Evolutionary conservation across 2,113 vertebrate species (phyloP), one percentile per base, ranked within the genome.

Genomic region (Coturnix japonica): DNA sequence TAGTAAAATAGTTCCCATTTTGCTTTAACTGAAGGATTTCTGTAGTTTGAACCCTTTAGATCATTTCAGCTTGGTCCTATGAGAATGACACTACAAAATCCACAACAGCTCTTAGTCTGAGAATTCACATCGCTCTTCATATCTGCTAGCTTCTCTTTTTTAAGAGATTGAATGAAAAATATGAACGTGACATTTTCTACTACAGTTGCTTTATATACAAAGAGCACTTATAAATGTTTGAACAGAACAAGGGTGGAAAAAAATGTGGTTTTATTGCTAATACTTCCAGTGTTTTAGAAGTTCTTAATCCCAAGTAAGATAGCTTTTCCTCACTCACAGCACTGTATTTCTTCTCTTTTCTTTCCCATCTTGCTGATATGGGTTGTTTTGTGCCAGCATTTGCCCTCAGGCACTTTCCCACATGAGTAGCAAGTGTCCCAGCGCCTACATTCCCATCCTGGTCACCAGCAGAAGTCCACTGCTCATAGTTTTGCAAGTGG

Each of bases 391-490:
- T 71, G 46, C n/a, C 22, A 63, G 63, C 46, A 51, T 23, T 46
- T 57, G 6, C 33, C 22, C 21, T 22, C 1, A 2, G 18, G 18
- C 46, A 61, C 72, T 46, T 81, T n/a, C 21, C n/a, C 0, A 0
- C 28, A 20, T 21, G 19, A 41, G 43, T 5, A 0, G 23, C 28
- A 19, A 25, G 0, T 41, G 60, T 33, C 72, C 18, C 31, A 39
- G 26, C 57, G 63, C 60, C n/a, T 35, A 6, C 51, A 41, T 21
- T 19, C 43, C 44, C 11, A 0, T 59, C 10, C 49, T 23, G n/a
- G 13, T 65, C 11, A 56, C 37, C 44, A 65, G n/a, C 35, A 51
- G 0, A 23, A 7, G 3, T 69, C 4, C 31, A 16, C 31, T 30
- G 35, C 28, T 19, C 63, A 26, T 57, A 47, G 35, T 61, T 51